A percentile compares a stretch with the other conserved stretches of the same genome.
Conservation (phyloP, 2,797 vertebrate genomes). For the Centroberyx gerrardi region DNA sequence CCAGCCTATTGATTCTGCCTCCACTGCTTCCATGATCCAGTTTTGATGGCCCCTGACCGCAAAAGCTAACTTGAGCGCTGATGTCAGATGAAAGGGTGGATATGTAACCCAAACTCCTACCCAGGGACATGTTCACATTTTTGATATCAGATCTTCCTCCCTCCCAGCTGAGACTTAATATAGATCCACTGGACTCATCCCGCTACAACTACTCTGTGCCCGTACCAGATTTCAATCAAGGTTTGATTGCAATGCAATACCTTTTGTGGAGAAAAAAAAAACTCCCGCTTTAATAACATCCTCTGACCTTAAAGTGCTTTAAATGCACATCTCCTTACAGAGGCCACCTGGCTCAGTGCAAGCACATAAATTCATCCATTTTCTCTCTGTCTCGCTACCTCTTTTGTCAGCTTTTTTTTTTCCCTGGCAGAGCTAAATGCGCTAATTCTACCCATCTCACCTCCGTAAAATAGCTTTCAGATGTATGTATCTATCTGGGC, state of each 20-base stretch:
- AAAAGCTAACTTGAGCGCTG: constrained; percentile 76
- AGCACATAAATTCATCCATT: constrained; percentile 16
- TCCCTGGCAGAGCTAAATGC: constrained; percentile 42
- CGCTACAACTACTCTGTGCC: constrained; percentile 55
- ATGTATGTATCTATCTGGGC: constrained; percentile 51
- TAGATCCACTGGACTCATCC: constrained; percentile 72
- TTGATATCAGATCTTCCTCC: constrained; percentile 70
- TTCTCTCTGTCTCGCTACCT: constrained; percentile 2
- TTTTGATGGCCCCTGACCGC: constrained; percentile 76
- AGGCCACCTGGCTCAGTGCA: constrained; percentile 9
- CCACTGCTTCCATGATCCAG: constrained; percentile 59
- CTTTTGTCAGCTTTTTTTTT: constrained; percentile 42
- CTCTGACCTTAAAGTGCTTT: constrained; percentile 61
- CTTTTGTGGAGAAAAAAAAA: constrained; percentile 21
- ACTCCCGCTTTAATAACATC: constrained; percentile 50
- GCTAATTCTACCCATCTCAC: constrained; percentile 59
- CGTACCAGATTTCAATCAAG: constrained; percentile 68
- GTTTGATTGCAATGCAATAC: constrained; percentile 71
- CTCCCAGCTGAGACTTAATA: constrained; percentile 68
- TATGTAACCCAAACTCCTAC: constrained; percentile 79
- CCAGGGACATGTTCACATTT: constrained; percentile 77
- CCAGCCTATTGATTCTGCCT: constrained; percentile 76
- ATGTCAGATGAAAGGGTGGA: constrained; percentile 80
- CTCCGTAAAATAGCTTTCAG: constrained; percentile 63
- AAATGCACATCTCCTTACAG: constrained; percentile 24